phyloP scores from a whole-genome alignment of 2,888 invertebrate genomes.

The Orgyia antiqua region DNA sequence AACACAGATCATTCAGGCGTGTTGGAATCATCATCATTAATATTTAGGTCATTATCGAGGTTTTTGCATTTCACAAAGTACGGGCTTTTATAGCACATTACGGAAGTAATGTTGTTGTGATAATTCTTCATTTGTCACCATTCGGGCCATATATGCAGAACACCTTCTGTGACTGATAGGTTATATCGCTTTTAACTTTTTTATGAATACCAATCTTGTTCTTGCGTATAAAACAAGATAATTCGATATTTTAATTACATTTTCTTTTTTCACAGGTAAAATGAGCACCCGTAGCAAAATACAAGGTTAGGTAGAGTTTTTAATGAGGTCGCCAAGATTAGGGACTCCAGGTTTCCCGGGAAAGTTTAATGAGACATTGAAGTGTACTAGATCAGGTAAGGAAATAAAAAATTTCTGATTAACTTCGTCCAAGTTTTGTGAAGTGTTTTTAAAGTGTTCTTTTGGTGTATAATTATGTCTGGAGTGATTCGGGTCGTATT shows the following conservation, averaged over 20 bases:
- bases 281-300: conserved; percentile 13
- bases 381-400: conserved; percentile 15
- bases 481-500: conserved; percentile 5
- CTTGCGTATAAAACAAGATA: too few relatives aligned
- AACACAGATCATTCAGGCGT: too few relatives aligned
- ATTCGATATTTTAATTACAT: conserved; percentile 24
- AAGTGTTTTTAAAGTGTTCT: conserved; percentile 8
- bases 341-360: conserved; percentile 19
- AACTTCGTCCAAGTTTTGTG: conserved; percentile 13
- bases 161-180: too few relatives aligned
- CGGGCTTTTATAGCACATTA: too few relatives aligned
- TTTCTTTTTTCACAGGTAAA: conserved; percentile 27
- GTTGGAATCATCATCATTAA: too few relatives aligned
- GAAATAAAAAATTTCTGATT: conserved; percentile 19
- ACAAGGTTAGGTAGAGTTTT: conserved; percentile 25
- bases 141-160: too few relatives aligned
- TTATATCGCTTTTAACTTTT: too few relatives aligned
- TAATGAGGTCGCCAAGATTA: conserved; percentile 30
- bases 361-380: conserved; percentile 36
- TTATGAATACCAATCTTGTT: too few relatives aligned
- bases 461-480: conserved; percentile 7
- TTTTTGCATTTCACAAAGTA: too few relatives aligned
- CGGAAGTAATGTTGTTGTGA: too few relatives aligned
- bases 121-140: too few relatives aligned
- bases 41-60: too few relatives aligned